phyloP scores from a whole-genome alignment of 2,113 vertebrate species.

The Etia nguti region DNA sequence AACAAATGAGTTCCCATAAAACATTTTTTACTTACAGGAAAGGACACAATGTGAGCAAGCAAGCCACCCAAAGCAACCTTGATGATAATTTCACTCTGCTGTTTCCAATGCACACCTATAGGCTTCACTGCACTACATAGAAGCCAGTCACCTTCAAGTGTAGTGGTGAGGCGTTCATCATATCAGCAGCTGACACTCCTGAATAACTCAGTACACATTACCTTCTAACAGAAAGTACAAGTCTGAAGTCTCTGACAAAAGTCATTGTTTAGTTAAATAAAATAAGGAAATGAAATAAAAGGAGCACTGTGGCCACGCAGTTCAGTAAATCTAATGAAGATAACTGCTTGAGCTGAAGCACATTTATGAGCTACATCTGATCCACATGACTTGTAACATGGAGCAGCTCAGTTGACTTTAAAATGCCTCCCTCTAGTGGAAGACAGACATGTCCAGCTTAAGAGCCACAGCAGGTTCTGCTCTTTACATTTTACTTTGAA shows the following conservation, averaged over 20 bases:
- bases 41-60: conserved; percentile 9
- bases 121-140: not conserved
- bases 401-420: conserved; percentile 44
- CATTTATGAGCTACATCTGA: conserved; percentile 40
- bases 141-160: conserved; percentile 49
- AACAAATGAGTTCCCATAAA: conserved; percentile 57
- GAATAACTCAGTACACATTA: not conserved
- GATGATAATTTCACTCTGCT: conserved; percentile 20
- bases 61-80: conserved; percentile 31
- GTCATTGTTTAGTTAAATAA: not conserved
- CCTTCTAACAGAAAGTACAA: not conserved
- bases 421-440: conserved; percentile 72
- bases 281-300: not conserved
- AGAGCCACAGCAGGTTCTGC: not conserved
- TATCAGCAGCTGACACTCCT: not conserved
- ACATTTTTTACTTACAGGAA: not conserved
- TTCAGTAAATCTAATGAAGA: conserved; percentile 21
- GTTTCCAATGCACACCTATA: conserved; percentile 34
- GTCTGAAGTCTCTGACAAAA: not conserved
- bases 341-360: conserved; percentile 8
- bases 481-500: not conserved
- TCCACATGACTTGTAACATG: conserved; percentile 13
- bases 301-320: not conserved
- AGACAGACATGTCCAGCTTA: not conserved
- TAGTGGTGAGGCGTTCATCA: conserved; percentile 2